Percentiles rank a stretch among this genome's conserved stretches.
These are phyloP conservation scores for Ochropleura leucogaster DNA, from an alignment of 2,888 invertebrate genomes.

Conservation along the genomic window DNA sequence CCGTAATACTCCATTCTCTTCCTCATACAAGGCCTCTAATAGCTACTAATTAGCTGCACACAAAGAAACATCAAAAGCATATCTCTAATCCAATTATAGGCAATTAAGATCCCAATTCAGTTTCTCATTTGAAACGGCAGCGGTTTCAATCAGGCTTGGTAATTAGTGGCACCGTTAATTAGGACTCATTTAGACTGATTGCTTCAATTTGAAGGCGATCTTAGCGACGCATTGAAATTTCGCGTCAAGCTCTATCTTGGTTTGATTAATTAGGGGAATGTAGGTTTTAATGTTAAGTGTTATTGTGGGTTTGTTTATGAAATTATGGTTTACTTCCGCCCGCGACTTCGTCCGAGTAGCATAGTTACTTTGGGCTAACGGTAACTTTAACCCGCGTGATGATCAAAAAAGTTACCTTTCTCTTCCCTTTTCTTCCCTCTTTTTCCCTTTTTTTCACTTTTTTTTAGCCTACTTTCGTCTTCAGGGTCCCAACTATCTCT, in stretches of 20 bases:
- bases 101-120: constrained; percentile 64
- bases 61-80: constrained; percentile 46
- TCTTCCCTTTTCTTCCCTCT: no score
- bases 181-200: constrained; percentile 68
- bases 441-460: no score
- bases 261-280: constrained; percentile 53
- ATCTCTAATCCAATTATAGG: constrained; percentile 59
- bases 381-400: no score
- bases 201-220: constrained; percentile 63
- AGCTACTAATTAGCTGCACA: constrained; percentile 31
- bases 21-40: background rate
- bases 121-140: constrained; percentile 66
- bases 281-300: constrained; percentile 5
- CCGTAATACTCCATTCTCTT: constrained; percentile 6
- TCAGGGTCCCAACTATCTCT: no score
- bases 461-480: no score
- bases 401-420: no score
- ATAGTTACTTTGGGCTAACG: no score
- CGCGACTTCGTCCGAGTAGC: no score
- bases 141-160: constrained; percentile 71
- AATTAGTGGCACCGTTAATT: constrained; percentile 70
- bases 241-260: constrained; percentile 26
- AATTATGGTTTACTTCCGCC: constrained; percentile 1
- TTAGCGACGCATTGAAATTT: constrained; percentile 62
- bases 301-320: background rate